Evolutionary conservation across 2,113 vertebrate genomes (phyloP).

Genomic region (Recurvirostra avosetta): DNA sequence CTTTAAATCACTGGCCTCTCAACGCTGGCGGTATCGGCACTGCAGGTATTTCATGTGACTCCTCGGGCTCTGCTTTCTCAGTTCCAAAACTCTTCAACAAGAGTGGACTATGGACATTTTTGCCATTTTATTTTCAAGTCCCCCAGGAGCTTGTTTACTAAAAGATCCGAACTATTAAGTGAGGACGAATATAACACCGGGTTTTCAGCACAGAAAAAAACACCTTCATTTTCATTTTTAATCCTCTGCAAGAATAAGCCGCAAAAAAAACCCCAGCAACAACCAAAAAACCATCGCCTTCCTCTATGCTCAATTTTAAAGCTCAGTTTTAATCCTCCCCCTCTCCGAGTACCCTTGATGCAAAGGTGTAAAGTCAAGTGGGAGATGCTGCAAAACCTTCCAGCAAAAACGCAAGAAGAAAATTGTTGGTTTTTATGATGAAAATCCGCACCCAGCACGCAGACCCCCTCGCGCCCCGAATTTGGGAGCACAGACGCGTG

Average conservation of each 20-base stretch:
- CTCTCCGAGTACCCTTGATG: neutral
- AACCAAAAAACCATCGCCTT: neutral
- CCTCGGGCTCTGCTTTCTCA: neutral
- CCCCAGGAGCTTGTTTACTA: neutral
- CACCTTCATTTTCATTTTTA: neutral
- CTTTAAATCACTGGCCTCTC: neutral
- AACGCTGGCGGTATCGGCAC: neutral
- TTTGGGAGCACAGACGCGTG: neutral
- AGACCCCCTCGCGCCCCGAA: rapidly evolving
- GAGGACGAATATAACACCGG: neutral
- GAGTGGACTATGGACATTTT: neutral
- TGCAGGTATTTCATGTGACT: neutral
- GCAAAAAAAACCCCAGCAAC: neutral
- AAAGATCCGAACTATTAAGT: neutral
- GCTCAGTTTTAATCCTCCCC: neutral
- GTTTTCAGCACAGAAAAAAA: neutral
- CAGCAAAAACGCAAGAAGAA: neutral
- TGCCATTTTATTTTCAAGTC: neutral
- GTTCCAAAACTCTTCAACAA: neutral
- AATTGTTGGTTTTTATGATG: neutral
- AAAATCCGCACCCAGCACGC: neutral
- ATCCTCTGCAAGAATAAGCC: neutral
- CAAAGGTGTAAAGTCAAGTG: neutral
- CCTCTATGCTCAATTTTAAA: neutral
- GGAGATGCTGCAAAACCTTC: neutral